phyloP scores from a whole-genome alignment of 2,888 invertebrate genomes.

The Heterodera filipjevi region DNA sequence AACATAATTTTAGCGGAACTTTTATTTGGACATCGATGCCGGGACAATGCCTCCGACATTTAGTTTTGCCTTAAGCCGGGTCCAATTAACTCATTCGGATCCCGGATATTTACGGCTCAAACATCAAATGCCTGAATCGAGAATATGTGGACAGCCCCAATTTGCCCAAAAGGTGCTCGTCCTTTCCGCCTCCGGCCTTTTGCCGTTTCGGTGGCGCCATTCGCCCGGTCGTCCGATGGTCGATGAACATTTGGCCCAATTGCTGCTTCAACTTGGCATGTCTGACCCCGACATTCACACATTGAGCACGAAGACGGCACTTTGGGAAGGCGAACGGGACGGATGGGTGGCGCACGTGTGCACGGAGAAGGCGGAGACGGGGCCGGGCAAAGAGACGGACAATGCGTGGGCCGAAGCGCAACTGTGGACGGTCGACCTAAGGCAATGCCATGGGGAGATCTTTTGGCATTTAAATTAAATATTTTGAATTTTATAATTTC shows the following conservation, averaged over 20 bases:
- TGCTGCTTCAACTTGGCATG: constrained; percentile 36
- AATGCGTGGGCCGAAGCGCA: constrained; percentile 60
- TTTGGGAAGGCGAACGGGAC: constrained; percentile 41
- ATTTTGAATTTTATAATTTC: not conserved
- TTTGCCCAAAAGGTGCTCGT: constrained; percentile 35
- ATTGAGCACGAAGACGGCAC: constrained; percentile 41
- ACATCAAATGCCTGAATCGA: too few relatives aligned
- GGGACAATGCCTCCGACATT: too few relatives aligned
- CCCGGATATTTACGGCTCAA: too few relatives aligned
- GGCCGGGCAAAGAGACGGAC: constrained; percentile 56
- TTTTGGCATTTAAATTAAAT: not conserved
- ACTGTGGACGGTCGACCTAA: constrained; percentile 4
- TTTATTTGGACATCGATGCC: too few relatives aligned
- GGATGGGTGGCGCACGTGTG: constrained; percentile 44
- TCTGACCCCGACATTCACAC: constrained; percentile 44
- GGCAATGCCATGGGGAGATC: not conserved
- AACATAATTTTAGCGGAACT: too few relatives aligned
- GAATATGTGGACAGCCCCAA: not conserved
- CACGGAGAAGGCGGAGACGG: constrained; percentile 34
- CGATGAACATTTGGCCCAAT: constrained; percentile 42
- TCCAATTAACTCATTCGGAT: too few relatives aligned
- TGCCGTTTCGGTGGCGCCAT: constrained; percentile 36
- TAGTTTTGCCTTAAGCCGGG: too few relatives aligned
- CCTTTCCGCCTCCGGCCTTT: constrained; percentile 32
- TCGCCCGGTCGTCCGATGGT: constrained; percentile 36